Conservation (phyloP, 2,797 vertebrate genomes). For the Otolemur crassicaudatus region DNA sequence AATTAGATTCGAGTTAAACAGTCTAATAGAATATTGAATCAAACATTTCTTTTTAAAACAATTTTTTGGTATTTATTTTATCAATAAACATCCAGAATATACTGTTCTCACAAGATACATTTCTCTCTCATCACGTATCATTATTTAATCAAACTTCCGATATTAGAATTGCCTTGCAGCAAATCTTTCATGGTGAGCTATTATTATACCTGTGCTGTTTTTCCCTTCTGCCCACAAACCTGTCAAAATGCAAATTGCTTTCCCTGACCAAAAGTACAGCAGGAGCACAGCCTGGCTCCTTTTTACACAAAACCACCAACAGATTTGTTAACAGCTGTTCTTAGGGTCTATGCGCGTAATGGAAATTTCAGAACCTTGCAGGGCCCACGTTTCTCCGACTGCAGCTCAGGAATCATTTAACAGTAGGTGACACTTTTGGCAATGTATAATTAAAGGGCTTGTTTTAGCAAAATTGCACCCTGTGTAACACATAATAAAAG, state of each 20-base stretch:
- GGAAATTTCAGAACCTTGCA: conserved; percentile 73
- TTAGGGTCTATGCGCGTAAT: conserved; percentile 69
- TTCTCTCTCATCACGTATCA: background rate
- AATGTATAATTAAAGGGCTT: conserved; percentile 56
- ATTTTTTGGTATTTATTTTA: background rate
- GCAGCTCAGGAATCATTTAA: conserved; percentile 62
- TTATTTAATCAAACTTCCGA: background rate
- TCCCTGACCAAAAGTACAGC: conserved; percentile 72
- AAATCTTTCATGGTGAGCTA: conserved; percentile 24
- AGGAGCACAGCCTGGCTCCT: conserved; percentile 69
- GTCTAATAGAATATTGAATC: background rate
- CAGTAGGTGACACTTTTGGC: conserved; percentile 67
- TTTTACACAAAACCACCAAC: conserved; percentile 52
- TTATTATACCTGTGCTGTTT: conserved; percentile 47
- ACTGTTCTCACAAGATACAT: background rate
- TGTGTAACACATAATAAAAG: conserved; percentile 60
- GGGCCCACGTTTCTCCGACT: conserved; percentile 58
- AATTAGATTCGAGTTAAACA: background rate
- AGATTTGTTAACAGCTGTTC: conserved; percentile 83
- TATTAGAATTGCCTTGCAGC: background rate
- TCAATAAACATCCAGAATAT: background rate
- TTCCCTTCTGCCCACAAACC: conserved; percentile 45
- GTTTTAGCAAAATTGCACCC: conserved; percentile 54
- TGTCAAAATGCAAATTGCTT: conserved; percentile 51
- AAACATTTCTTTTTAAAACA: background rate